Evolutionary conservation across 2,888 invertebrate genomes (phyloP), one percentile per base, ranked within the genome.

Genomic region (Prosopocoilus inquinatus): DNA sequence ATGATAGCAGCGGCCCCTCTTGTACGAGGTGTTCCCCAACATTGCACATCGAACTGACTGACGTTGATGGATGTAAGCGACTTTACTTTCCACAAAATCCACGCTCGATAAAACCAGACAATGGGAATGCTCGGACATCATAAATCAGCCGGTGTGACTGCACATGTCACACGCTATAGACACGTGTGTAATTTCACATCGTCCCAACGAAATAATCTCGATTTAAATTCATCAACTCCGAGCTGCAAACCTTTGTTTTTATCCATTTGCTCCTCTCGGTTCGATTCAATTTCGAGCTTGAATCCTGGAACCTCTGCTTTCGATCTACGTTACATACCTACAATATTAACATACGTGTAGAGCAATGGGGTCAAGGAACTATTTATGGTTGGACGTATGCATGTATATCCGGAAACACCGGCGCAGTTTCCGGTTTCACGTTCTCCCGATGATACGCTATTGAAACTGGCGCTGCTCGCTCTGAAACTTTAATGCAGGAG

Each of bases 121-220:
- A 59, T 58, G 58, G 59, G 53, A 60, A 55, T 58, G 55, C 50
- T 59, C 61, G 64, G 63, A 63, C 64, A 60, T 64, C 64, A 66
- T 66, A 66, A 66, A 66, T 66, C 66, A 66, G 64, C 61, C 60
- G 61, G 50, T 53, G 59, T 58, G 58, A 57, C 59, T 64, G 64
- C 57, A 58, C 60, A 50, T 51, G 59, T 61, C 61, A 59, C 57
- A 46, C 54, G 45, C 50, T 49, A 60, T 61, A 58, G 55, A 58
- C 60, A 47, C 53, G 52, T 61, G 59, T 61, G 57, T 57, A 54
- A 60, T 57, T 56, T 55, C 55, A 39, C 55, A 47, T 55, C 39
- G 38, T 20, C 36, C 36, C 51, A 28, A 28, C 20, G 20, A 28
- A 28, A 28, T 28, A 28, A 28, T 28, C 20, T 28, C 20, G 5